Evolutionary conservation across 1,140 invertebrate species (phyloP), one percentile per base, ranked within the genome.

Genomic region (Fopius arisanus): DNA sequence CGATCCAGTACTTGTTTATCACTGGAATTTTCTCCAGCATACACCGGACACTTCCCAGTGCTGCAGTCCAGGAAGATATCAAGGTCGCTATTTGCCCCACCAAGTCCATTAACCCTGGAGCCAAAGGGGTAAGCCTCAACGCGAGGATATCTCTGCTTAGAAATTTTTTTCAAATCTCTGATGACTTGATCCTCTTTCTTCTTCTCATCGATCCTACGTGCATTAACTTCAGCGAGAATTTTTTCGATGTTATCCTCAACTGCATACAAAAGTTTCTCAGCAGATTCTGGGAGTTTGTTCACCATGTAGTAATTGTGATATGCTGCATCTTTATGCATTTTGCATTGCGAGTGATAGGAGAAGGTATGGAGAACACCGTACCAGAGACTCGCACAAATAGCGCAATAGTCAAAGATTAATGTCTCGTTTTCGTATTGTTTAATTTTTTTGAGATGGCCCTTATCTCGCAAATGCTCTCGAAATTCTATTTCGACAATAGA

Each of bases 41-140:
- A 77, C 10, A 31, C 4, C 26, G 63, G 37, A 28, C 68, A 9
- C n/a, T 37, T 62, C 43, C 21, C 41, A 37, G 72, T 81, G 79
- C 81, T 83, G 62, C 83, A 84, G 78, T 90, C 89, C 16, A 90
- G 77, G 79, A 89, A 90, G 23, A 90, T 78, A 77, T 90, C 88
- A 62, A 90, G 76, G 77, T 90, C 88, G 74, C 89, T 90, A 26
- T 85, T 83, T 26, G 69, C 54, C 48, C 82, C 79, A 14, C 81
- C 84, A 33, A 89, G 73, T 6, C 87, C 85, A 14, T 86, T 82
- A 31, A 87, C 76, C 65, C 89, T 83, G 3, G 89, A 90, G 54
- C 90, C 90, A 80, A 89, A 89, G 21, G 80, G 77, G 78, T 88
- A 83, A 31, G 83, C 84, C 77, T 78, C 79, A 0, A 73, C 79